A percentile compares a stretch with the other conserved stretches of the same genome.
Evolutionary conservation across 2,888 invertebrate genomes (phyloP).

Genomic region (Agriopis marginaria): DNA sequence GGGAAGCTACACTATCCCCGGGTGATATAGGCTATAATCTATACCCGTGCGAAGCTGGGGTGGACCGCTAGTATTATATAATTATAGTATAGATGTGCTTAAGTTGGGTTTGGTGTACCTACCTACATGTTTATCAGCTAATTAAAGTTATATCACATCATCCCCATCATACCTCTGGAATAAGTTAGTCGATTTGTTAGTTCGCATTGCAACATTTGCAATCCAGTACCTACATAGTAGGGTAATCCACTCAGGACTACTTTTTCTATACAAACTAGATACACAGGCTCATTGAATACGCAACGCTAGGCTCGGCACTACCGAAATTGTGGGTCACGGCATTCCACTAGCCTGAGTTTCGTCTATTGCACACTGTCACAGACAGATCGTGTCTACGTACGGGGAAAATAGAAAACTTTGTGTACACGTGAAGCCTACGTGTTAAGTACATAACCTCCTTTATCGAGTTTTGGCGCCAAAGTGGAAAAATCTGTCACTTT

Average conservation of each 20-base stretch:
- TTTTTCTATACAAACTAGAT: conserved; percentile 24
- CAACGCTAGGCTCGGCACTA: conserved; percentile 36
- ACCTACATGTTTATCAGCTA: too few relatives aligned
- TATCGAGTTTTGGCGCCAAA: neutral
- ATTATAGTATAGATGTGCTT: too few relatives aligned
- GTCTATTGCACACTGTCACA: conserved; percentile 21
- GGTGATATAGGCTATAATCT: too few relatives aligned
- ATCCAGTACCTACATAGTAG: neutral
- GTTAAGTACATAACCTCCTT: conserved; percentile 6
- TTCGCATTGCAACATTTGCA: neutral
- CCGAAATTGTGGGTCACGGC: conserved; percentile 57
- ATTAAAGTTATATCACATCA: too few relatives aligned
- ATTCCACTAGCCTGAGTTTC: conserved; percentile 30
- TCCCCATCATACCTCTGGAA: too few relatives aligned
- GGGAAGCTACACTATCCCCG: too few relatives aligned
- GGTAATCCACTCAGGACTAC: conserved; percentile 21
- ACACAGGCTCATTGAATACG: conserved; percentile 38
- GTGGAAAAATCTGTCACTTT: too few relatives aligned
- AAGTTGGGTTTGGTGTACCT: too few relatives aligned
- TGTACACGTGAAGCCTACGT: conserved; percentile 6
- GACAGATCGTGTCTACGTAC: neutral
- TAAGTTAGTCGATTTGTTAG: neutral
- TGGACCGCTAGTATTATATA: too few relatives aligned
- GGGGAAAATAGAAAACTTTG: conserved; percentile 19
- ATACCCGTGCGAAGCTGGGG: too few relatives aligned